These are phyloP conservation scores for Liparis tanakae DNA, from an alignment of 2,797 vertebrate species.

Conservation along the genomic window DNA sequence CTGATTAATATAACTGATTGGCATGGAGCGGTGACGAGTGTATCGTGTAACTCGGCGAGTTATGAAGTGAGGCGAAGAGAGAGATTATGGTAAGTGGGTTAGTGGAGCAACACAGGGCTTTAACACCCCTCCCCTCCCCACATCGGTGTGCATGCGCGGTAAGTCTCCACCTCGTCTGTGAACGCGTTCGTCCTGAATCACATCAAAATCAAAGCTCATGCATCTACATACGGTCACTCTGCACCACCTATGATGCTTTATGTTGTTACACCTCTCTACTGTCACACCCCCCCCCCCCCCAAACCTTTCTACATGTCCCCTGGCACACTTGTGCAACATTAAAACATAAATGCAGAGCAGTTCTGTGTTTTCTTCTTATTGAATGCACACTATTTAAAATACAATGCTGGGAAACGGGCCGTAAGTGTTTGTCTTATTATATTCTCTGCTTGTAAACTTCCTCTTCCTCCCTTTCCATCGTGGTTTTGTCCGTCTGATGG, in stretches of 20 bases:
- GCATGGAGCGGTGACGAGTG: conserved; percentile 54
- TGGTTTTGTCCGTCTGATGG: conserved; percentile 38
- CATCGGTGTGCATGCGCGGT: conserved; percentile 53
- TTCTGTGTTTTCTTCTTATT: conserved; percentile 25
- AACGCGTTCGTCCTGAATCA: conserved; percentile 35
- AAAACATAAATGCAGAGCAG: background rate
- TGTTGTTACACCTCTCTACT: conserved; percentile 16
- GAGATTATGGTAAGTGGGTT: conserved; percentile 86
- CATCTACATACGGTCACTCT: conserved; percentile 1
- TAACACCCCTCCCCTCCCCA: conserved; percentile 62
- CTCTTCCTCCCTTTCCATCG: conserved; percentile 60
- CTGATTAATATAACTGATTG: conserved; percentile 68
- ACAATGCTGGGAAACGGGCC: conserved; percentile 57
- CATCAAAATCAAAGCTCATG: conserved; percentile 2
- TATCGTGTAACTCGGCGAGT: conserved; percentile 80
- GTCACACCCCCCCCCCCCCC: conserved; percentile 15
- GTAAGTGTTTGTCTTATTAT: conserved; percentile 40
- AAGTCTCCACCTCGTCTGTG: conserved; percentile 26
- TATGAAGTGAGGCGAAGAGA: conserved; percentile 81
- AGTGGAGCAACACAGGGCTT: conserved; percentile 79
- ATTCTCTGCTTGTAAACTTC: conserved; percentile 68
- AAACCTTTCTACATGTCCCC: background rate
- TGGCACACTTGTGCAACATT: conserved; percentile 3
- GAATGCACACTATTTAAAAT: conserved; percentile 34
- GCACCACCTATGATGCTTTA: conserved; percentile 22